Evolutionary conservation across 2,888 invertebrate species (phyloP).

Genomic region (Oithona nana): DNA sequence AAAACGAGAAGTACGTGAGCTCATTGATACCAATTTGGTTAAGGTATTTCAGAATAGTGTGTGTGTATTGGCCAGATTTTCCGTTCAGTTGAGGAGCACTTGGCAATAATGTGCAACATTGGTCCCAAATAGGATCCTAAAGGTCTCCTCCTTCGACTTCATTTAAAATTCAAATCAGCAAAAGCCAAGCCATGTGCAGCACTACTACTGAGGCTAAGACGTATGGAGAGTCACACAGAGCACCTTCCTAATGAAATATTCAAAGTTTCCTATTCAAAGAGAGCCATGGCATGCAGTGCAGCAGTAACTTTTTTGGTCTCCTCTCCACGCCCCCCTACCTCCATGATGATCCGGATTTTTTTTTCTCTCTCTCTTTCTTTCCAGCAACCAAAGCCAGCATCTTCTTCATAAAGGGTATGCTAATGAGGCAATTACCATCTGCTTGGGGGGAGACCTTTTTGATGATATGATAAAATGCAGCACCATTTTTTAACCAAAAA

Average conservation of each 20-base stretch:
- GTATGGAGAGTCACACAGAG: neutral
- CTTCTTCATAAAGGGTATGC: neutral
- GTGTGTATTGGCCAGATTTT: neutral
- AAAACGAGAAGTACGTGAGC: neutral
- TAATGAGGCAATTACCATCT: neutral
- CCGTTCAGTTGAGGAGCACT: neutral
- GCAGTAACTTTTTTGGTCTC: too few relatives aligned
- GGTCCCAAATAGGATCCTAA: neutral
- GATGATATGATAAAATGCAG: neutral
- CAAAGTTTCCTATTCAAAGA: neutral
- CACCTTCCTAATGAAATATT: neutral
- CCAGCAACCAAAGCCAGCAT: too few relatives aligned
- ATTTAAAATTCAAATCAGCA: neutral
- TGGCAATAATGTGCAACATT: neutral
- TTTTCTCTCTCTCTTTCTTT: too few relatives aligned
- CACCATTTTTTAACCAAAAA: neutral
- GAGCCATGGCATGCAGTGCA: too few relatives aligned
- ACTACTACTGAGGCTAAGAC: too few relatives aligned
- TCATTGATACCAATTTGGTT: neutral
- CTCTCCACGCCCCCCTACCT: neutral
- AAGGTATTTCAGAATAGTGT: neutral
- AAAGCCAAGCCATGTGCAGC: too few relatives aligned
- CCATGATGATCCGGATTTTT: neutral
- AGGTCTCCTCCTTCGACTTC: neutral
- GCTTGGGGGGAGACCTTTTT: neutral